phyloP scores from a whole-genome alignment of 2,888 invertebrate species.

The Therioaphis trifolii region DNA sequence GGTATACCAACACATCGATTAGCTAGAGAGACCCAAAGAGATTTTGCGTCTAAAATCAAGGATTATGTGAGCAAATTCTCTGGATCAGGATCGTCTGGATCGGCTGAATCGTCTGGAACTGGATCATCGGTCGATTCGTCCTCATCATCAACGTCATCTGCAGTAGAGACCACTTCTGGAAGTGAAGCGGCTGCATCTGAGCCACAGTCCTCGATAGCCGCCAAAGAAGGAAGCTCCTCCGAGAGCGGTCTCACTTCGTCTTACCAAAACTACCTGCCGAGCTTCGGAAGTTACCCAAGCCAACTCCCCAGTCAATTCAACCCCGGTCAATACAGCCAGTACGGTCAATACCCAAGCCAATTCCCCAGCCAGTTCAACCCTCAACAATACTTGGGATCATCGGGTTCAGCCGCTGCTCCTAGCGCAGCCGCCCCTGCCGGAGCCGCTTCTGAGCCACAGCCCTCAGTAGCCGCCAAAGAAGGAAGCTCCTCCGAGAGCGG shows the following conservation, averaged over 20 bases:
- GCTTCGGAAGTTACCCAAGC: not conserved
- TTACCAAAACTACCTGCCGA: not conserved
- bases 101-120: not conserved
- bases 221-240: not conserved
- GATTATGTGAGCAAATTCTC: not conserved
- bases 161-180: not conserved
- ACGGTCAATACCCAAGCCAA: not conserved
- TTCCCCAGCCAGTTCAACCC: not conserved
- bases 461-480: constrained; percentile 9
- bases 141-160: not conserved
- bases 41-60: not conserved
- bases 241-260: not conserved
- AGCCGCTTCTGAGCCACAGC: not conserved
- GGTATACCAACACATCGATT: constrained; percentile 37
- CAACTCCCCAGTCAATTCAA: not conserved
- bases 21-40: not conserved
- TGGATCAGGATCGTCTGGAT: not conserved
- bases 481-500: not conserved
- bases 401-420: not conserved
- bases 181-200: not conserved
- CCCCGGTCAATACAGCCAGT: not conserved
- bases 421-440: not conserved
- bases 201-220: not conserved
- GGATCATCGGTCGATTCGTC: not conserved
- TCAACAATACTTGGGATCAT: not conserved